These are phyloP conservation scores for Sinocyclocheilus maitianheensis DNA, from an alignment of 2,113 vertebrate genomes.

Conservation along the genomic window DNA sequence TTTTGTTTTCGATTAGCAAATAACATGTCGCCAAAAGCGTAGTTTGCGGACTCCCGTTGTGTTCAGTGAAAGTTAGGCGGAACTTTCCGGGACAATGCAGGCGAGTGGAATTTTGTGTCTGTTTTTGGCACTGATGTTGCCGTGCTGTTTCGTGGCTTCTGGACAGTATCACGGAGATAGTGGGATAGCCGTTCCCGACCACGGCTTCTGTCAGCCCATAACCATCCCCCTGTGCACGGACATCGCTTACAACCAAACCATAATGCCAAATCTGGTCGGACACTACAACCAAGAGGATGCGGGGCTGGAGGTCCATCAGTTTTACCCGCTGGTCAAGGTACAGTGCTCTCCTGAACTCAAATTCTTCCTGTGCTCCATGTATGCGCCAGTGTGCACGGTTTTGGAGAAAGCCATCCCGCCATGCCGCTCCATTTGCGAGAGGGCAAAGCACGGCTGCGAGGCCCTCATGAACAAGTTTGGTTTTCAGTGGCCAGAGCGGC, in stretches of 20 bases:
- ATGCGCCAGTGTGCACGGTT: conserved; percentile 94
- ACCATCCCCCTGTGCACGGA: conserved; percentile 94
- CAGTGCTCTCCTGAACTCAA: conserved; percentile 92
- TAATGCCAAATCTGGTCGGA: conserved; percentile 92
- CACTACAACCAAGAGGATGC: conserved; percentile 97
- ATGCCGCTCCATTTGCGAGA: conserved; percentile 92
- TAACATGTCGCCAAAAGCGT: conserved; percentile 7
- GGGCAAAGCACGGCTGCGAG: conserved; percentile 93
- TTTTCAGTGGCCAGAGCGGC: conserved; percentile 93
- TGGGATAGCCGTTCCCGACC: conserved; percentile 88
- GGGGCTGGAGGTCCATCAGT: conserved; percentile 92
- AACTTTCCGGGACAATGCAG: conserved; percentile 39
- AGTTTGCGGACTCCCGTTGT: background rate
- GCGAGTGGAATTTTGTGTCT: conserved; percentile 59
- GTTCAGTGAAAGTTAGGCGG: conserved; percentile 20
- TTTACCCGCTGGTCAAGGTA: conserved; percentile 92
- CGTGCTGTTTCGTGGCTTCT: conserved; percentile 55
- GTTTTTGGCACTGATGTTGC: conserved; percentile 63
- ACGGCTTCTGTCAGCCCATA: conserved; percentile 95
- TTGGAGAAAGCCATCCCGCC: conserved; percentile 95
- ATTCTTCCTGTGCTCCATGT: conserved; percentile 98
- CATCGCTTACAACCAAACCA: conserved; percentile 95
- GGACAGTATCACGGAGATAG: conserved; percentile 87
- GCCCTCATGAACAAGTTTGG: conserved; percentile 99
- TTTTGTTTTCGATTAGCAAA: background rate